Conservation (phyloP, 2,797 vertebrate species). For the Lerista edwardsae region DNA sequence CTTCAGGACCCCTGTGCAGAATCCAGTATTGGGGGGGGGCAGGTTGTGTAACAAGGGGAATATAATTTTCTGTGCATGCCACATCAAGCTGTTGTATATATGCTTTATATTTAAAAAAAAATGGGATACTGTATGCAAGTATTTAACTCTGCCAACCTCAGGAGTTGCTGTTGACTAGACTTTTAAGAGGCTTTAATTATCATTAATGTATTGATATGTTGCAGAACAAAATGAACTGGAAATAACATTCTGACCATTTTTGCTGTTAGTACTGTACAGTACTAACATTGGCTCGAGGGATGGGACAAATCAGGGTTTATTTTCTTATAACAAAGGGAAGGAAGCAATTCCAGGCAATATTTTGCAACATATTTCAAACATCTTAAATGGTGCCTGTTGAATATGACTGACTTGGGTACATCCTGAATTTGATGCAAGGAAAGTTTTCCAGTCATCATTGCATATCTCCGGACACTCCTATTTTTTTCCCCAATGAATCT, state of each 20-base stretch:
- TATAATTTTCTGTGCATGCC: conserved; percentile 22
- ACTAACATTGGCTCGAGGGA: neutral
- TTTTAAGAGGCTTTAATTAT: neutral
- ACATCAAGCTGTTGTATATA: neutral
- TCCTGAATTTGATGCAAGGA: neutral
- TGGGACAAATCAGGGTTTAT: neutral
- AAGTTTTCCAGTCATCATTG: conserved; percentile 39
- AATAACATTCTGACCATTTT: neutral
- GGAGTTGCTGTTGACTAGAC: neutral
- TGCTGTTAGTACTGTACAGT: neutral
- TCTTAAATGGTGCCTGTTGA: neutral
- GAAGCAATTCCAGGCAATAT: neutral
- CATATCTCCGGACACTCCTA: conserved; percentile 17
- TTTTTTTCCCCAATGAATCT: conserved; percentile 48
- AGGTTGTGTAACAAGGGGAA: neutral
- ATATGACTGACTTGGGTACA: neutral
- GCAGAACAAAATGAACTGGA: neutral
- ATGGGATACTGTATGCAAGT: neutral
- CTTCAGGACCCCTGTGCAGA: neutral
- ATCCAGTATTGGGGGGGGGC: neutral
- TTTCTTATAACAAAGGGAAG: neutral
- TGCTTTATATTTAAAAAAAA: conserved; percentile 13
- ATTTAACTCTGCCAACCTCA: neutral
- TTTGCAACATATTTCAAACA: neutral
- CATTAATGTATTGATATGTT: neutral